These are phyloP conservation scores for Dasyprocta punctata DNA, from an alignment of 2,113 vertebrate genomes.

Conservation along the genomic window DNA sequence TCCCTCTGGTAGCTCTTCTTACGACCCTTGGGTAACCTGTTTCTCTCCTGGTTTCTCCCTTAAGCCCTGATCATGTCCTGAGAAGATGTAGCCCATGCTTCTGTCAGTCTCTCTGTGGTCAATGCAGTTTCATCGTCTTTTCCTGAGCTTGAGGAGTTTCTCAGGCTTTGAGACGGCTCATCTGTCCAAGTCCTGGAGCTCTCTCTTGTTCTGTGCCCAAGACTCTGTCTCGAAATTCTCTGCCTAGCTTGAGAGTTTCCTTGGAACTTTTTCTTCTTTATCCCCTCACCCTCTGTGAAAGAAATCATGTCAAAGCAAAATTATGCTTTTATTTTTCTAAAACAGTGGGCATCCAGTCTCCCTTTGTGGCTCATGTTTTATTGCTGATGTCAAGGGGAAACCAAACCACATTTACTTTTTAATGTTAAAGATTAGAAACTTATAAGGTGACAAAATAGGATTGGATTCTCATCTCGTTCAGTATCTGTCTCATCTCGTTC, in stretches of 20 bases:
- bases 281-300: neutral
- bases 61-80: neutral
- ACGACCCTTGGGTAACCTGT: neutral
- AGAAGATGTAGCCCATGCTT: neutral
- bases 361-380: slow-evolving; percentile 55
- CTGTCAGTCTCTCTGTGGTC: neutral
- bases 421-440: slow-evolving; percentile 46
- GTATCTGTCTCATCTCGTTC: neutral
- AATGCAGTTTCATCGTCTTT: neutral
- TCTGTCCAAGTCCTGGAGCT: neutral
- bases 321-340: slow-evolving; percentile 48
- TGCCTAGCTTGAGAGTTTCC: neutral
- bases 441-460: neutral
- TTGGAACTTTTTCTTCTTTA: neutral
- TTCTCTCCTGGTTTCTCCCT: neutral
- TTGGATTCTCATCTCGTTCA: neutral
- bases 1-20: neutral
- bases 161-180: neutral
- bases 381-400: slow-evolving; percentile 38
- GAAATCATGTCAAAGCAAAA: slow-evolving; percentile 50
- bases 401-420: slow-evolving; percentile 53
- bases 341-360: neutral
- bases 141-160: neutral
- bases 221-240: neutral
- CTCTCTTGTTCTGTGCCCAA: neutral